Conservation (phyloP, 2,797 vertebrate species). For the Characodon lateralis region DNA sequence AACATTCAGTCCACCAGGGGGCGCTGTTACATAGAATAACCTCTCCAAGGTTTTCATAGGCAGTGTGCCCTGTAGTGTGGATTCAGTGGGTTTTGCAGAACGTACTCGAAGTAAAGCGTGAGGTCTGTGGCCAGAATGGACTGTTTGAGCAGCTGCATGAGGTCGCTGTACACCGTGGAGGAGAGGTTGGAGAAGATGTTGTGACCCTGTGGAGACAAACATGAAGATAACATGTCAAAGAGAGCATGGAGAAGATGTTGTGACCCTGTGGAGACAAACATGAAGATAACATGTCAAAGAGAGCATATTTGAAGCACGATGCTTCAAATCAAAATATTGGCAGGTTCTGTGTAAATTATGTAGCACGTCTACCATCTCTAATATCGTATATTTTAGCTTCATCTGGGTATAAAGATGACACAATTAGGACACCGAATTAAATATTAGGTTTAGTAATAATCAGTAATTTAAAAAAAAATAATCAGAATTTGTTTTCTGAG, state of each 20-base stretch:
- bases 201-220: constrained; percentile 90
- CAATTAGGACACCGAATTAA: no score
- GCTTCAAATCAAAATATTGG: neutral
- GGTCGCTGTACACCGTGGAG: constrained; percentile 95
- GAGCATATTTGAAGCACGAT: neutral
- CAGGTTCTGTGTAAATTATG: neutral
- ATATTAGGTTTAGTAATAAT: neutral
- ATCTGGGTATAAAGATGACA: neutral
- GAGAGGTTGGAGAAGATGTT: constrained; percentile 99
- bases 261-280: constrained; percentile 89
- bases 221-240: constrained; percentile 51
- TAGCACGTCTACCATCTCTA: neutral
- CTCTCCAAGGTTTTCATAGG: neutral
- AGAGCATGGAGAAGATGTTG: constrained; percentile 87
- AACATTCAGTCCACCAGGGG: constrained; percentile 68
- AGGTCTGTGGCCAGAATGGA: constrained; percentile 98
- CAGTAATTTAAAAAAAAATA: neutral
- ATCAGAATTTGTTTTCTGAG: neutral
- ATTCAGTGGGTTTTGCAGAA: constrained; percentile 41
- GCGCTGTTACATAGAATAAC: constrained; percentile 63
- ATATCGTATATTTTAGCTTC: neutral
- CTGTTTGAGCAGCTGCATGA: constrained; percentile 99
- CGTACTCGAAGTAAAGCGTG: constrained; percentile 98
- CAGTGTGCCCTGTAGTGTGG: neutral
- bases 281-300: constrained; percentile 46